phyloP scores from a whole-genome alignment of 2,797 vertebrate species.

The Spheniscus humboldti region DNA sequence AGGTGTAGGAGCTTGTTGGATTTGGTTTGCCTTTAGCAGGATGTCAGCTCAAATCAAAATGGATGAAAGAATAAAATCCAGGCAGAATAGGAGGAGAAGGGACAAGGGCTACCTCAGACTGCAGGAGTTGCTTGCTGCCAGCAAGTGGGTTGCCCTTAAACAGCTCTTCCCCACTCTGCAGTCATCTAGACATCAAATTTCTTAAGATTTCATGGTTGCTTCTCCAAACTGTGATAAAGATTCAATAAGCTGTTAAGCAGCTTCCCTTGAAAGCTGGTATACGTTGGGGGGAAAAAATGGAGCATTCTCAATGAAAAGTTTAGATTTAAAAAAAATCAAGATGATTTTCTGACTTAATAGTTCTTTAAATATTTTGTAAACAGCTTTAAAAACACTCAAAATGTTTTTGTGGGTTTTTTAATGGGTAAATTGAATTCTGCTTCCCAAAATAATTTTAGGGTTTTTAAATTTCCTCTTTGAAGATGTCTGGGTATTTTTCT shows the following conservation, averaged over 20 bases:
- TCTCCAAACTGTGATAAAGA: background rate
- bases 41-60: background rate
- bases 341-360: background rate
- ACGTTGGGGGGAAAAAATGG: background rate
- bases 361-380: background rate
- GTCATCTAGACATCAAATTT: background rate
- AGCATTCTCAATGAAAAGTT: background rate
- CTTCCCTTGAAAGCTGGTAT: background rate
- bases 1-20: background rate
- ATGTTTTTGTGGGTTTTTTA: background rate
- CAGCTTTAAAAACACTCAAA: background rate
- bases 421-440: background rate
- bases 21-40: background rate
- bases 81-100: background rate
- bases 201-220: background rate
- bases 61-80: background rate
- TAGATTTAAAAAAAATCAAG: background rate
- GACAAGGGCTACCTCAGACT: background rate
- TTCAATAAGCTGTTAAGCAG: background rate
- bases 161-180: background rate
- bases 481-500: background rate
- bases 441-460: background rate
- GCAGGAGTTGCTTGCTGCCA: background rate
- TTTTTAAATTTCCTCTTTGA: conserved; percentile 14
- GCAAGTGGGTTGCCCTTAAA: background rate